Evolutionary conservation across 2,797 vertebrate genomes (phyloP).

Genomic region (Oryzias sinensis): DNA sequence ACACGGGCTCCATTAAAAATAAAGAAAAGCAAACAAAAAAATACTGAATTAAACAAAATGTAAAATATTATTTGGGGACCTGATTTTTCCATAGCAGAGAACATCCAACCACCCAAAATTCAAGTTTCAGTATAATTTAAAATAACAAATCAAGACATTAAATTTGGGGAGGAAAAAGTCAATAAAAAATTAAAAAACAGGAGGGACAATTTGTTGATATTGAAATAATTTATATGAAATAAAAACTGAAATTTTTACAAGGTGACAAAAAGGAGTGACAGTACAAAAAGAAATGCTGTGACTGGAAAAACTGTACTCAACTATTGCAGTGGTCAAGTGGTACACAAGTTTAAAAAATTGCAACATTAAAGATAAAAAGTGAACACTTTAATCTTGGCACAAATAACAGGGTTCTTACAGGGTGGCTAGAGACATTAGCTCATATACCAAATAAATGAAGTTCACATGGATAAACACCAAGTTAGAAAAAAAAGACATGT

Average conservation of each 20-base stretch:
- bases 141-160: no score
- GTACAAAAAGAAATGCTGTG: constrained; percentile 60
- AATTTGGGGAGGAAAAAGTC: not conserved
- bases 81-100: no score
- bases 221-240: constrained; percentile 76
- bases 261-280: constrained; percentile 54
- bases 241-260: constrained; percentile 53
- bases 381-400: constrained; percentile 82
- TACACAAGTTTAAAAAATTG: constrained; percentile 48
- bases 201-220: constrained; percentile 8
- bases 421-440: constrained; percentile 35
- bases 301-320: constrained; percentile 49
- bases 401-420: constrained; percentile 65
- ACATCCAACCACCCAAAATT: no score
- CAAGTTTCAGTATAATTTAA: no score
- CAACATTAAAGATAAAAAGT: constrained; percentile 36
- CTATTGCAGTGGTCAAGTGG: constrained; percentile 45
- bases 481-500: constrained; percentile 28
- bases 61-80: no score
- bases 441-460: constrained; percentile 13
- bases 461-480: constrained; percentile 28
- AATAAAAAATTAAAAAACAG: not conserved
- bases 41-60: no score
- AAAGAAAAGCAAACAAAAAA: no score
- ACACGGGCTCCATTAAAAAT: no score